Percentiles rank a stretch among this genome's conserved stretches.
Conservation (phyloP, 2,888 invertebrate species). For the Synergus gifuensis region DNA sequence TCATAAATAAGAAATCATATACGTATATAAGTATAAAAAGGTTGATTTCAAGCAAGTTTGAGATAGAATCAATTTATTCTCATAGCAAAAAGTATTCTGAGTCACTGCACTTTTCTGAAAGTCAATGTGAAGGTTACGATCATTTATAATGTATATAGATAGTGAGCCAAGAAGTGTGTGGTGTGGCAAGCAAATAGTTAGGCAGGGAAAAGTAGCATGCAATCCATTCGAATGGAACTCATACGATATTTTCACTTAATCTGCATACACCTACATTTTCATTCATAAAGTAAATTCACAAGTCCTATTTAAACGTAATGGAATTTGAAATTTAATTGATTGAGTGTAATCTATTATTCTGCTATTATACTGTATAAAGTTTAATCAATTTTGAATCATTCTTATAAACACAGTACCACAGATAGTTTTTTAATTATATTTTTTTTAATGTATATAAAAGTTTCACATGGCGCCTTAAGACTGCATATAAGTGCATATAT, state of each 20-base stretch:
- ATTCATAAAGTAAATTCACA: not conserved
- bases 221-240: conserved; percentile 4
- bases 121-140: conserved; percentile 17
- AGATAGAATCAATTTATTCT: not conserved
- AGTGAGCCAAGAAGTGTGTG: not conserved
- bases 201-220: conserved; percentile 17
- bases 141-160: not conserved
- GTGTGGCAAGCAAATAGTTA: not conserved
- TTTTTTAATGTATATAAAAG: too few species aligned
- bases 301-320: not conserved
- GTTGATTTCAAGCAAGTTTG: too few species aligned
- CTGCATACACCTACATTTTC: conserved; percentile 11
- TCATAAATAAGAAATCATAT: too few species aligned
- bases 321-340: too few species aligned
- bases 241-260: conserved; percentile 19
- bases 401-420: too few species aligned
- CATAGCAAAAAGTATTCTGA: conserved; percentile 11
- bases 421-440: too few species aligned
- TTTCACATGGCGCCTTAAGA: not conserved
- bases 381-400: too few species aligned
- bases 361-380: too few species aligned
- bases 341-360: too few species aligned
- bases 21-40: too few species aligned
- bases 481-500: not conserved
- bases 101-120: conserved; percentile 11